Evolutionary conservation across 2,888 invertebrate species (phyloP), one percentile per base, ranked within the genome.

Genomic region (Leptothorax acervorum): DNA sequence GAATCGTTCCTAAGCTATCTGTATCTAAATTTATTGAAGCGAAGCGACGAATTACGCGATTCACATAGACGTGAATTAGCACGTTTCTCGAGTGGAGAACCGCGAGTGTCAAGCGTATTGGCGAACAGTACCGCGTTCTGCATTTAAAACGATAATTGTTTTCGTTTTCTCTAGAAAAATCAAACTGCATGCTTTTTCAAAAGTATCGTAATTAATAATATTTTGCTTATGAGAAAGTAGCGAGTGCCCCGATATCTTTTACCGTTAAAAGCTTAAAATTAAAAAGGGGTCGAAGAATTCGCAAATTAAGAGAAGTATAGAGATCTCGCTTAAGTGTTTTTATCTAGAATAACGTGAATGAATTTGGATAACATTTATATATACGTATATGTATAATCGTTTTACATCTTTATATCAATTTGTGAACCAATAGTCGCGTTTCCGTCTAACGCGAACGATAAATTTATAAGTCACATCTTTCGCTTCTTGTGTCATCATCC

Each of bases 41-140:
- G n/a, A 57, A 57, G 23, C 70, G 71, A 39, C 31, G 48, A 68
- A 73, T 55, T 57, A 57, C 39, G 55, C 55, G 53, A 55, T n/a
- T 53, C 57, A 18, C 15, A 42, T 78, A 55, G 71, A 71, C 28
- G 55, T 78, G n/a, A 51, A 51, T 78, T 55, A 65, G 51, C 55
- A 55, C n/a, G 28, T 66, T 78, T 55, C n/a, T 42, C 66, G 66
- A 66, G 78, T 55, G 55, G 55, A 57, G 31, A 68, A 31, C 42
- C 55, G 78, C 66, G 78, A 78, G 60, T 81, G 62, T 70, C 62
- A 60, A 81, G 81, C 15, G 42, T 45, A 35, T 57, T 71, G 45
- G 57, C 18, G 55, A 62, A 45, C 15, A 63, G n/a, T 15, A 39
- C 15, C 55, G 5, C 39, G 35, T 73, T 8, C 3, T 23, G 6